phyloP scores from a whole-genome alignment of 2,797 vertebrate species.

The Galagoides demidoff region DNA sequence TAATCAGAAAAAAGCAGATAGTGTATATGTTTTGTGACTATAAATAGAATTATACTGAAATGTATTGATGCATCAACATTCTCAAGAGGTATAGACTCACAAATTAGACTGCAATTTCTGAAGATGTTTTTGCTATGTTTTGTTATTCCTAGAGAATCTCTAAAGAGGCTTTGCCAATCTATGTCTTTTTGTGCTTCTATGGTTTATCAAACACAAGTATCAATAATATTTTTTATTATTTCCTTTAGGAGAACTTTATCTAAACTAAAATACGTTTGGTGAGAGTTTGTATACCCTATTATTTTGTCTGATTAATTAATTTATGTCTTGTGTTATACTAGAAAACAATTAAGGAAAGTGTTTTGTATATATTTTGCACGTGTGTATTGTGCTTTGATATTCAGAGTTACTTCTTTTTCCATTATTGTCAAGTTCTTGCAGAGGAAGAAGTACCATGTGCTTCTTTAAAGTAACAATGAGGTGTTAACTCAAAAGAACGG shows the following conservation, averaged over 20 bases:
- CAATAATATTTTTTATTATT: background rate
- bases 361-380: background rate
- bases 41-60: background rate
- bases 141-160: background rate
- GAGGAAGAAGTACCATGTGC: fast-evolving
- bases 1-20: background rate
- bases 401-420: background rate
- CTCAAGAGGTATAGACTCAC: background rate
- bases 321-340: background rate
- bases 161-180: background rate
- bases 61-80: background rate
- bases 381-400: background rate
- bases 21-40: background rate
- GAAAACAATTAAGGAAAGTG: background rate
- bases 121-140: background rate
- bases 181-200: background rate
- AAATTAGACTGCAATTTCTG: background rate
- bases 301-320: background rate
- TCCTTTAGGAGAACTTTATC: background rate
- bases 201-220: background rate
- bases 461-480: background rate
- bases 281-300: background rate
- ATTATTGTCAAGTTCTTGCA: background rate
- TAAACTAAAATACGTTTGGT: background rate
- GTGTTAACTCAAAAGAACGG: background rate